Conservation (phyloP, 2,888 invertebrate species). For the Eupithecia pulchellata region DNA sequence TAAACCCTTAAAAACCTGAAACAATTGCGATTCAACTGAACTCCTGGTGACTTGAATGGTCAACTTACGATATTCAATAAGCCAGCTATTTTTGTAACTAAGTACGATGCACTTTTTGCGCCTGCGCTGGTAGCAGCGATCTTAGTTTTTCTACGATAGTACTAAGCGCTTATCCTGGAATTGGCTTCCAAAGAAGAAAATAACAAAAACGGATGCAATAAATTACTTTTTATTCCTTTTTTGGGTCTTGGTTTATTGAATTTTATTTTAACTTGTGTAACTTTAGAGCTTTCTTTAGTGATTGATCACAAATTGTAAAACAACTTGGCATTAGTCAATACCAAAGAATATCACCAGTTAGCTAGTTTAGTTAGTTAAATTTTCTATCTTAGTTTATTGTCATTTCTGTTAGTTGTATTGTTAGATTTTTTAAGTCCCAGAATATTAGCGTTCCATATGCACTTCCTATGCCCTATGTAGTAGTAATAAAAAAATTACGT, state of each 20-base stretch:
- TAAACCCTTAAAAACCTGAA: not conserved
- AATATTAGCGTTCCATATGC: too few relatives aligned
- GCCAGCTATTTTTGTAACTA: constrained; percentile 5
- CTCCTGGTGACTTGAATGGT: too few relatives aligned
- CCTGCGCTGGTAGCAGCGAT: not conserved
- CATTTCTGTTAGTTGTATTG: too few relatives aligned
- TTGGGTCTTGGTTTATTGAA: not conserved
- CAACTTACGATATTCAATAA: not conserved
- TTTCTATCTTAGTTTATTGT: too few relatives aligned
- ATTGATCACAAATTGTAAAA: not conserved
- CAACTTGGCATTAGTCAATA: too few relatives aligned
- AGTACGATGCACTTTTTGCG: not conserved
- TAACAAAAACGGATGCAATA: too few relatives aligned
- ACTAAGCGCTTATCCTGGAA: not conserved
- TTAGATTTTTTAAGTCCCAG: too few relatives aligned
- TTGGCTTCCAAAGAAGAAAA: too few relatives aligned
- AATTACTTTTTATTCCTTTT: too few relatives aligned
- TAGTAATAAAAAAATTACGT: not conserved
- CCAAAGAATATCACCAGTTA: too few relatives aligned
- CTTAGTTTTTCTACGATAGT: not conserved
- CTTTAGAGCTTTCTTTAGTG: not conserved
- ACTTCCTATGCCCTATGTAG: not conserved
- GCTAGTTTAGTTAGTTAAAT: too few relatives aligned
- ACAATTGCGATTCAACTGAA: not conserved
- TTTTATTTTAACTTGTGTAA: not conserved